phyloP scores from a whole-genome alignment of 2,888 invertebrate genomes.

The Galerucella calmariensis region DNA sequence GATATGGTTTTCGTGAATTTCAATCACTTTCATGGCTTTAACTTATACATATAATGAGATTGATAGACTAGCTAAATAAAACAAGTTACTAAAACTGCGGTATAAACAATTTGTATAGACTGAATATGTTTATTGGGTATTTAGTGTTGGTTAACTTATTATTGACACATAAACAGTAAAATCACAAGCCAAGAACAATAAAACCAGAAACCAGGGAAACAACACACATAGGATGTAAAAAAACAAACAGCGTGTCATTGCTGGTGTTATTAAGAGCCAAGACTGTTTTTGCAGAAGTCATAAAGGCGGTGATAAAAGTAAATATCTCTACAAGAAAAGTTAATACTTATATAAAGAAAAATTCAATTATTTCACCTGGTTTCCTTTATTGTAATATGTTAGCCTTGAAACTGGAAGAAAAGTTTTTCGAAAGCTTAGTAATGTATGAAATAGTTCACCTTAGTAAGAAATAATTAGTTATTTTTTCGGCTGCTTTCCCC shows the following conservation, averaged over 20 bases:
- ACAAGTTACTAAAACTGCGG: neutral
- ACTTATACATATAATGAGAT: conserved; percentile 12
- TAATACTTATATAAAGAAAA: too few relatives aligned
- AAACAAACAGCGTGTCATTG: neutral
- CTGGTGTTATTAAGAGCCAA: neutral
- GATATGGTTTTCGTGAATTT: conserved; percentile 33
- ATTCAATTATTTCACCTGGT: too few relatives aligned
- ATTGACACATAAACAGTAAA: neutral
- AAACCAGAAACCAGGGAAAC: neutral
- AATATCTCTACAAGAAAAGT: too few relatives aligned
- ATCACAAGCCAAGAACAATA: neutral
- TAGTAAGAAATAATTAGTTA: too few relatives aligned
- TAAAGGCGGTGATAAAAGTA: neutral
- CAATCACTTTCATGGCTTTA: conserved; percentile 19
- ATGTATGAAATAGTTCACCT: too few relatives aligned
- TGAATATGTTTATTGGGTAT: neutral
- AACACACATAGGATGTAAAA: neutral
- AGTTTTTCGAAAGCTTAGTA: too few relatives aligned
- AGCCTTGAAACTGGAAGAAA: too few relatives aligned
- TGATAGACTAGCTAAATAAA: conserved; percentile 15
- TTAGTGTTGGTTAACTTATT: neutral
- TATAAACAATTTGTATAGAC: conserved; percentile 9
- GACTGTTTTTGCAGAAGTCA: neutral
- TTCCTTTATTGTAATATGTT: too few relatives aligned
- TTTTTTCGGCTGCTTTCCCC: too few relatives aligned